Evolutionary conservation across 2,797 vertebrate species (phyloP).

Genomic region (Poecilia picta): DNA sequence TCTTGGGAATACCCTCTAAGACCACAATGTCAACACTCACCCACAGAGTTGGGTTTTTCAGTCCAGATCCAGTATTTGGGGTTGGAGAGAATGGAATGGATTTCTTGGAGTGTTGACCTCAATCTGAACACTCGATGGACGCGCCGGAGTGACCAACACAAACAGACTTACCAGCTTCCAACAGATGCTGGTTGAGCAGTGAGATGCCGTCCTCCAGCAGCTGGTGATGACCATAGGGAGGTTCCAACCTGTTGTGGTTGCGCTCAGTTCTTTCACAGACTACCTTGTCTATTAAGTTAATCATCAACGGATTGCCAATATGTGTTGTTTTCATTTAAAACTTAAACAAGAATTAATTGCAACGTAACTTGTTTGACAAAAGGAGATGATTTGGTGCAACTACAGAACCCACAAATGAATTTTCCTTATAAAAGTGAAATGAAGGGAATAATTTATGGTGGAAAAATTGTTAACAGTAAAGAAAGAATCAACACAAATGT

Average conservation of each 20-base stretch:
- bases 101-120: background rate
- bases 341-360: background rate
- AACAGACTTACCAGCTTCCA: background rate
- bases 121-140: background rate
- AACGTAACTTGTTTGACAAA: background rate
- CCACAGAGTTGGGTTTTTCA: background rate
- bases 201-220: background rate
- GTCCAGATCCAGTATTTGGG: background rate
- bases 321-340: background rate
- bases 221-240: background rate
- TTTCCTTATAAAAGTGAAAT: background rate
- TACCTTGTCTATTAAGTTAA: background rate
- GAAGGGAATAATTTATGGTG: background rate
- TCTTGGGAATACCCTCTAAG: background rate
- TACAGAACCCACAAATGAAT: background rate
- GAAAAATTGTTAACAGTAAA: background rate
- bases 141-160: background rate
- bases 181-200: background rate
- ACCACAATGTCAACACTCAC: background rate
- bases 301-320: background rate
- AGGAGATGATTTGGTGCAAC: background rate
- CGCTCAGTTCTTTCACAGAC: background rate
- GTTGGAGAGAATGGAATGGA: background rate
- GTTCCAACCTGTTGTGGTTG: background rate
- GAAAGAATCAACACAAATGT: background rate